These are phyloP conservation scores for Pseudochromis fuscus DNA, from an alignment of 2,797 vertebrate species.

Conservation along the genomic window DNA sequence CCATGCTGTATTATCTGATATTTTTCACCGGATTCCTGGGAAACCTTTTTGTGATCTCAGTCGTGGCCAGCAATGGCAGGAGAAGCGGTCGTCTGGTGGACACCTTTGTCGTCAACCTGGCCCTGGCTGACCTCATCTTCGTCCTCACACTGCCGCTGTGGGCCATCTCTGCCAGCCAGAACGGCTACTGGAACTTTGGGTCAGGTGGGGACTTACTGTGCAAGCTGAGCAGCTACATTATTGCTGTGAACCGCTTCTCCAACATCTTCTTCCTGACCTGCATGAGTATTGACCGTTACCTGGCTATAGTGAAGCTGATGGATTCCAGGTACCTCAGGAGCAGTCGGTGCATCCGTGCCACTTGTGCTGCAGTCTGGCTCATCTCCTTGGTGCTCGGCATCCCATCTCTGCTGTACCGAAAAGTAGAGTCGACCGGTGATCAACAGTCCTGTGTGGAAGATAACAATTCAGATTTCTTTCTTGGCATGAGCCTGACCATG, in stretches of 20 bases:
- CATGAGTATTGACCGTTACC: slow-evolving; percentile 91
- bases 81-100: slow-evolving; percentile 85
- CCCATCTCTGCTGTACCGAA: slow-evolving; percentile 82
- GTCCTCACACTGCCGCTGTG: slow-evolving; percentile 89
- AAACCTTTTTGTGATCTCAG: slow-evolving; percentile 87
- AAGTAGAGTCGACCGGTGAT: neutral
- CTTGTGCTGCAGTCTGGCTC: slow-evolving; percentile 83
- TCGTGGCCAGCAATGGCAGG: slow-evolving; percentile 73
- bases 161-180: slow-evolving; percentile 78
- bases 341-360: slow-evolving; percentile 65
- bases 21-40: slow-evolving; percentile 87
- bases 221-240: slow-evolving; percentile 88
- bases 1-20: slow-evolving; percentile 85
- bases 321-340: slow-evolving; percentile 81
- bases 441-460: slow-evolving; percentile 75
- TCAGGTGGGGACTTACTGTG: slow-evolving; percentile 76
- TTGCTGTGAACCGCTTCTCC: slow-evolving; percentile 89
- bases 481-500: slow-evolving; percentile 78
- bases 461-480: slow-evolving; percentile 59
- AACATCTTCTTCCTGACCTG: slow-evolving; percentile 91
- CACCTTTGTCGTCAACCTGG: slow-evolving; percentile 90
- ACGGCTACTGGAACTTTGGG: slow-evolving; percentile 83
- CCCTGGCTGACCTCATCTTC: slow-evolving; percentile 88
- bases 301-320: slow-evolving; percentile 87
- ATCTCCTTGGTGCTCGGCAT: slow-evolving; percentile 83